These are phyloP conservation scores for Mormyrus lacerda DNA, from an alignment of 2,113 vertebrate genomes.

Conservation along the genomic window DNA sequence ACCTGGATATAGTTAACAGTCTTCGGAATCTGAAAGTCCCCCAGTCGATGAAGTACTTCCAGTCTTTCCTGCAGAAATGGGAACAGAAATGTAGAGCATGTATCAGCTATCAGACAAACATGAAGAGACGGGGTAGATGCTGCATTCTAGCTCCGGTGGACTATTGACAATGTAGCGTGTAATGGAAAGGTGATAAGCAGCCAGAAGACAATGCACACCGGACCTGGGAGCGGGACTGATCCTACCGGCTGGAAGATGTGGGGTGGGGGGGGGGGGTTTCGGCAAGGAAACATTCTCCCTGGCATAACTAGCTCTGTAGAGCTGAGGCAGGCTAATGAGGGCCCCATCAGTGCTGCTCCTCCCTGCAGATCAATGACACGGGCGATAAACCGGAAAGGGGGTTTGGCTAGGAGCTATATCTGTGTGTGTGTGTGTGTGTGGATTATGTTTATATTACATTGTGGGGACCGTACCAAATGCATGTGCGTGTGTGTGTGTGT, in stretches of 20 bases:
- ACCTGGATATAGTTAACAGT: constrained; percentile 23
- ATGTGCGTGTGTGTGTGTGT: not conserved
- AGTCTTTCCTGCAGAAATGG: not conserved
- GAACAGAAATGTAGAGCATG: not conserved
- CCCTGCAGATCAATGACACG: not conserved
- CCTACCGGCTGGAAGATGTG: not conserved
- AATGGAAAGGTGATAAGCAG: not conserved
- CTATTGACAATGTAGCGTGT: not conserved
- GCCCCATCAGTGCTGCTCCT: not conserved
- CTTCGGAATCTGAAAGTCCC: constrained; percentile 9
- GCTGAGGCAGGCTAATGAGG: constrained; percentile 5
- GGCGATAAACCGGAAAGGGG: not conserved
- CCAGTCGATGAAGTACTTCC: not conserved
- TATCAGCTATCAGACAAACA: not conserved
- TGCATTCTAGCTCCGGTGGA: not conserved
- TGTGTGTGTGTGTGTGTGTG: not conserved
- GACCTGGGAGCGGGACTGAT: not conserved
- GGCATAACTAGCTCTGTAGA: not conserved
- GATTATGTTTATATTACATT: too few species aligned
- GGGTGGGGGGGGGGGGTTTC: too few species aligned
- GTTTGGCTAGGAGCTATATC: not conserved
- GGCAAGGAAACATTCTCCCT: not conserved
- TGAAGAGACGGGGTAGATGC: not conserved
- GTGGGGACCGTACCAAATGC: too few species aligned
- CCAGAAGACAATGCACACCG: not conserved